A percentile compares a stretch with the other conserved stretches of the same genome.
These are phyloP conservation scores for Mesochorus sp. DNA, from an alignment of 2,888 invertebrate species.

Conservation along the genomic window DNA sequence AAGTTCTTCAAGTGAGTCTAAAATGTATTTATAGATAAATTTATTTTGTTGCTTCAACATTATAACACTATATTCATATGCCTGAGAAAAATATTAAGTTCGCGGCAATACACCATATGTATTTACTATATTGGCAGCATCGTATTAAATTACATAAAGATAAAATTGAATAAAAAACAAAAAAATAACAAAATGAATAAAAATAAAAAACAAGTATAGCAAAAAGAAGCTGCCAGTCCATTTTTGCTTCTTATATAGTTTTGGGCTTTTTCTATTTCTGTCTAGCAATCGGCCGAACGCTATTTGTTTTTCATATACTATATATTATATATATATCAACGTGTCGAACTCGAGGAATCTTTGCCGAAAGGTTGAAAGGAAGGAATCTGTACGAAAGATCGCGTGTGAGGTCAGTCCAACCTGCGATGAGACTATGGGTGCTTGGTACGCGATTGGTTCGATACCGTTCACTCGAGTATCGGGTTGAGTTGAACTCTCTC, in stretches of 20 bases:
- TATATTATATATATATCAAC: constrained; percentile 21
- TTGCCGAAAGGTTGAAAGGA: constrained; percentile 50
- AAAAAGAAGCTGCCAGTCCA: constrained; percentile 35
- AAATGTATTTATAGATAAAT: constrained; percentile 39
- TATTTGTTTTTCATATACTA: constrained; percentile 5
- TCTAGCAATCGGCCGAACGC: constrained; percentile 55
- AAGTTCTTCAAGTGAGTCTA: constrained; percentile 11
- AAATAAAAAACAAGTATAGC: constrained; percentile 15
- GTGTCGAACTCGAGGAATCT: constrained; percentile 31
- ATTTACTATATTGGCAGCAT: constrained; percentile 39
- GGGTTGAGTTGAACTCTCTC: constrained; percentile 52
- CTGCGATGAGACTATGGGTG: not conserved
- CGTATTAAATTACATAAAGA: constrained; percentile 35
- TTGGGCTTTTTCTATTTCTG: constrained; percentile 12
- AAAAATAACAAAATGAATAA: constrained; percentile 21
- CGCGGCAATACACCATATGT: constrained; percentile 15
- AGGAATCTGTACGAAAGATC: constrained; percentile 53
- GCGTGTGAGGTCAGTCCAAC: constrained; percentile 49
- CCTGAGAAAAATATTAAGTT: constrained; percentile 20
- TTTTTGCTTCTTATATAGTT: too few relatives aligned
- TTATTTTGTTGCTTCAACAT: constrained; percentile 55
- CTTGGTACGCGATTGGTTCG: constrained; percentile 54
- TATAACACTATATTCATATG: constrained; percentile 40
- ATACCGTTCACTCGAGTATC: constrained; percentile 56
- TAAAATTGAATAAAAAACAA: constrained; percentile 27